Percentiles rank a stretch among this genome's conserved stretches.
These are phyloP conservation scores for Semicossyphus pulcher DNA, from an alignment of 2,113 vertebrate genomes.

Conservation along the genomic window DNA sequence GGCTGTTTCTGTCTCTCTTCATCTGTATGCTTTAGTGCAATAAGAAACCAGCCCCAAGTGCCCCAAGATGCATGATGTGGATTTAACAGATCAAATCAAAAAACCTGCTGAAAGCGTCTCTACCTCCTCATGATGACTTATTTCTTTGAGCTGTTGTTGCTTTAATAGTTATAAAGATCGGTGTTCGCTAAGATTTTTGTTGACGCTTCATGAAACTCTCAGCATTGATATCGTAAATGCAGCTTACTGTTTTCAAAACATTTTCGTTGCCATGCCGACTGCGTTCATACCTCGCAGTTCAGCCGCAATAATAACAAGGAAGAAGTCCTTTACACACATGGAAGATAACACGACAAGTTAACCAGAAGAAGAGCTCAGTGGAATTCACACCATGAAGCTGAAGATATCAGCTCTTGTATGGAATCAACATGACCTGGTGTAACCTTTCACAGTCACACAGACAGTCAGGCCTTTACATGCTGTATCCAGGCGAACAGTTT, in stretches of 20 bases:
- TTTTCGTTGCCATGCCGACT: too few relatives aligned
- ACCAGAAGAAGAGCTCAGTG: not conserved
- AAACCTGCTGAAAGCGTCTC: too few relatives aligned
- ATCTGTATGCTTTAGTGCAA: constrained; percentile 35
- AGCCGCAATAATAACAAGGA: not conserved
- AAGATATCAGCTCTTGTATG: not conserved
- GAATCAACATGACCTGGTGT: constrained; percentile 6
- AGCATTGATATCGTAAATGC: too few relatives aligned
- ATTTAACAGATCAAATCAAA: not conserved
- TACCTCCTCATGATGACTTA: too few relatives aligned
- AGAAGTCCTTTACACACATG: not conserved
- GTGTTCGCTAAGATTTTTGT: too few relatives aligned
- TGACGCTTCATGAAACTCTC: too few relatives aligned
- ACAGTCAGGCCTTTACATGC: not conserved
- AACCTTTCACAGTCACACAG: not conserved
- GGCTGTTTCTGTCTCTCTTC: constrained; percentile 49
- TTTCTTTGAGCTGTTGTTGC: too few relatives aligned
- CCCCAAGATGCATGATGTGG: not conserved
- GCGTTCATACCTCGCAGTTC: not conserved
- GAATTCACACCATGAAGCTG: constrained; percentile 1
- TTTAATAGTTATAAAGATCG: too few relatives aligned
- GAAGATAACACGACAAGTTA: not conserved
- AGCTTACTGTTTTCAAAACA: too few relatives aligned
- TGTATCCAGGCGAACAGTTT: not conserved
- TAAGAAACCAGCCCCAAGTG: constrained; percentile 47